A percentile compares a stretch with the other conserved stretches of the same genome.
phyloP scores from a whole-genome alignment of 2,113 vertebrate species.

The Seriola rivoliana region DNA sequence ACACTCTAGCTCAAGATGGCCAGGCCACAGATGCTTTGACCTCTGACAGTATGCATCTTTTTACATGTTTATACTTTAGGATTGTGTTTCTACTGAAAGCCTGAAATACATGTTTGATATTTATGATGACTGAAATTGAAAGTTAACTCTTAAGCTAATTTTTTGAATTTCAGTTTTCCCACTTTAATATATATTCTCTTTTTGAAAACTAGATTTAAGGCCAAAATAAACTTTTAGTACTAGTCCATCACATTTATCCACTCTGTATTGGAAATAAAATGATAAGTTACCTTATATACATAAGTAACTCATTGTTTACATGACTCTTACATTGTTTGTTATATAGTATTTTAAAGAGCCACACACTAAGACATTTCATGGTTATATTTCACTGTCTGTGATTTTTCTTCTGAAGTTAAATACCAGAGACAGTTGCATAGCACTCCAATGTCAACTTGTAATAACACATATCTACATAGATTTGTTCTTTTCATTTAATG shows the following conservation, averaged over 20 bases:
- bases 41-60: conserved; percentile 74
- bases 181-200: background rate
- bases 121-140: background rate
- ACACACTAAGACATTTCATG: background rate
- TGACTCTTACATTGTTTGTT: background rate
- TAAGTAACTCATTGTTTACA: background rate
- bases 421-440: background rate
- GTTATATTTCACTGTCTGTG: background rate
- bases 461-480: background rate
- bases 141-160: background rate
- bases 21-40: conserved; percentile 68
- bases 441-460: background rate
- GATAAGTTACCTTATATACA: too few species aligned
- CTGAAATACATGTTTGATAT: background rate
- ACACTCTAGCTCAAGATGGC: conserved; percentile 85
- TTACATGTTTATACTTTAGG: background rate
- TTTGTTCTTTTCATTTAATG: background rate
- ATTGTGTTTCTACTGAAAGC: background rate
- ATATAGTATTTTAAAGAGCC: background rate
- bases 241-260: too few species aligned
- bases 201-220: too few species aligned
- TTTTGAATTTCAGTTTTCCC: background rate
- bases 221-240: too few species aligned
- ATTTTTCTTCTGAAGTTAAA: background rate
- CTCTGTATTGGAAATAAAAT: too few species aligned